Evolutionary conservation across 2,113 vertebrate genomes (phyloP).

Genomic region (Vireo altiloquus): DNA sequence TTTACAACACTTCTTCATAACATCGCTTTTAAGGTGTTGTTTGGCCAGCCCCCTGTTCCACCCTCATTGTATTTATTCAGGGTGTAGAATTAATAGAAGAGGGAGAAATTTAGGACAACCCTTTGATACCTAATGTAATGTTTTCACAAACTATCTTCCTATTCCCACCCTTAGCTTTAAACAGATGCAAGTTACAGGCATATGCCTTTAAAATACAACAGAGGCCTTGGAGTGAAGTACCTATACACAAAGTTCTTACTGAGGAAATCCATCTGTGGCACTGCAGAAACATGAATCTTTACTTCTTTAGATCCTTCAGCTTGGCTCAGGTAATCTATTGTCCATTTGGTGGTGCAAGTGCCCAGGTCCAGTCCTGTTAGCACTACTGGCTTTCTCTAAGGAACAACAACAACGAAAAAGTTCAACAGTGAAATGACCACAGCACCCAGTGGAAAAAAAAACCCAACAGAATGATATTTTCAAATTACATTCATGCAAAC

Average conservation of each 20-base stretch:
- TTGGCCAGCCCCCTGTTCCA: not conserved
- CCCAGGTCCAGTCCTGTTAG: slow-evolving; percentile 85
- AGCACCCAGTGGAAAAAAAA: not conserved
- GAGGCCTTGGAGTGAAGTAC: slow-evolving; percentile 71
- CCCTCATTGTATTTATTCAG: not conserved
- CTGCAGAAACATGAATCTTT: slow-evolving; percentile 86
- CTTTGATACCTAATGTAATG: not conserved
- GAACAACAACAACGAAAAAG: not conserved
- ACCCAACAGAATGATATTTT: not conserved
- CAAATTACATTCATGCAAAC: not conserved
- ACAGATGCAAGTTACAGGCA: not conserved
- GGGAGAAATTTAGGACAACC: not conserved
- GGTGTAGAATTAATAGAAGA: not conserved
- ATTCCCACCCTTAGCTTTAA: not conserved
- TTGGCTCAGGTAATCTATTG: slow-evolving; percentile 79
- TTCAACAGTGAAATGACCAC: not conserved
- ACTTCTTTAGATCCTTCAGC: slow-evolving; percentile 80
- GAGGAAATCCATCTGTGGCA: slow-evolving; percentile 92
- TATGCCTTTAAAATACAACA: slow-evolving; percentile 8
- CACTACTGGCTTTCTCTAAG: slow-evolving; percentile 85
- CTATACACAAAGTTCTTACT: slow-evolving; percentile 96
- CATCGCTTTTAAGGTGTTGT: not conserved
- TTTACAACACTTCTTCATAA: not conserved
- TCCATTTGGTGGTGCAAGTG: slow-evolving; percentile 86
- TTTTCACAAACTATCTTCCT: not conserved